These are phyloP conservation scores for Mythimna vitellina DNA, from an alignment of 2,888 invertebrate genomes.

Conservation along the genomic window DNA sequence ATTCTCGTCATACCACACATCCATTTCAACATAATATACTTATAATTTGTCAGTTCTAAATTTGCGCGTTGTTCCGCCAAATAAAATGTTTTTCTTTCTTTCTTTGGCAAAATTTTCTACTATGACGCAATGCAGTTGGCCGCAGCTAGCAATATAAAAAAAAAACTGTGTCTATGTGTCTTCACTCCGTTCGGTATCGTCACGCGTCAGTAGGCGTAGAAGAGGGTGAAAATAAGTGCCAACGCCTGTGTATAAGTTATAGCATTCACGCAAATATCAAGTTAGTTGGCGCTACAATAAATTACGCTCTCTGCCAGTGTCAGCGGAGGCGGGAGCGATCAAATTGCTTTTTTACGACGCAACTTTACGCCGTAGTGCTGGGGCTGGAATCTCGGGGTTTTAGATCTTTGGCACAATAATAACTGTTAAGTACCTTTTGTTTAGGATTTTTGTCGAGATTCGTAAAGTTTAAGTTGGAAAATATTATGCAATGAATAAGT, in stretches of 20 bases:
- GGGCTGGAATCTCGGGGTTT: slow-evolving; percentile 8
- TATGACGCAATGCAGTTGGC: too few species aligned
- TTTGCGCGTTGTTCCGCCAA: too few species aligned
- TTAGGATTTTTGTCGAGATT: background rate
- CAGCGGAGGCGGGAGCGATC: slow-evolving; percentile 43
- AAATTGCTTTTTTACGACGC: slow-evolving; percentile 60
- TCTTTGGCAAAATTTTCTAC: too few species aligned
- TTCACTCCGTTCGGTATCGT: background rate
- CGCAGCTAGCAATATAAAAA: background rate
- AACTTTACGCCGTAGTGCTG: slow-evolving; percentile 45
- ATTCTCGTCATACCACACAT: too few species aligned
- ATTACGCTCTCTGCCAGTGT: slow-evolving; percentile 47
- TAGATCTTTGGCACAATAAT: background rate
- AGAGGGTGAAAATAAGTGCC: slow-evolving; percentile 39
- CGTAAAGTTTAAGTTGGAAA: background rate
- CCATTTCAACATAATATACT: too few species aligned
- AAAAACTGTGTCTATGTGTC: background rate
- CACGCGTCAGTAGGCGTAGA: slow-evolving; percentile 8
- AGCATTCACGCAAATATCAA: slow-evolving; percentile 50
- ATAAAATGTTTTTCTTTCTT: too few species aligned
- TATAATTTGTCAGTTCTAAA: too few species aligned
- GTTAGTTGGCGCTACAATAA: slow-evolving; percentile 51
- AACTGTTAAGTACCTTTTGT: background rate
- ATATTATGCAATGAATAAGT: too few species aligned
- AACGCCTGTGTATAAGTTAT: slow-evolving; percentile 41